Evolutionary conservation across 2,797 vertebrate species (phyloP).

Genomic region (Enteromius afrohamiltoni): DNA sequence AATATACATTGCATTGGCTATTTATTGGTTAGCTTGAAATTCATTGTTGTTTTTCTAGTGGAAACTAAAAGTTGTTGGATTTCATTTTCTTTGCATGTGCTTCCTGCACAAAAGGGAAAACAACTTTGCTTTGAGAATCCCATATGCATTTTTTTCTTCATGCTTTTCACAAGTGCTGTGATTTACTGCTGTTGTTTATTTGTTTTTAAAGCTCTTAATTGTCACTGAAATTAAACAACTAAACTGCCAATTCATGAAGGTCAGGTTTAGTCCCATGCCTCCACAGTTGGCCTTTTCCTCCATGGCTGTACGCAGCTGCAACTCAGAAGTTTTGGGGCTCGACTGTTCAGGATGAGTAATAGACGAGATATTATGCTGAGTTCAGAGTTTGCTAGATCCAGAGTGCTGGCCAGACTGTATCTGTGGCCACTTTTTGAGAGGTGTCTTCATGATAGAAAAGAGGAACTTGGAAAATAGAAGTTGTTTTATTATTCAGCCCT

Average conservation of each 20-base stretch:
- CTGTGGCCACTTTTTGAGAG: not conserved
- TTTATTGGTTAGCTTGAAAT: not conserved
- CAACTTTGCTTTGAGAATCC: not conserved
- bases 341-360: slow-evolving; percentile 11
- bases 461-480: not conserved
- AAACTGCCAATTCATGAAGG: not conserved
- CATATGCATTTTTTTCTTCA: not conserved
- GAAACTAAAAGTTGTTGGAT: not conserved
- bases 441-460: not conserved
- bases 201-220: not conserved
- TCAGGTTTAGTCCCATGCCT: not conserved
- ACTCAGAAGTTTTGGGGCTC: not conserved
- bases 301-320: not conserved
- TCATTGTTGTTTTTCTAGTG: not conserved
- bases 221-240: not conserved
- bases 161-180: not conserved
- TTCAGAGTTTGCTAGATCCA: slow-evolving; percentile 20
- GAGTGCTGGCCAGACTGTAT: not conserved
- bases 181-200: not conserved
- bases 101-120: not conserved
- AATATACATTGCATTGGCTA: not conserved
- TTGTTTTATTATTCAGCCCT: not conserved
- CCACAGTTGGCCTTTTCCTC: not conserved
- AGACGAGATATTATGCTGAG: slow-evolving; percentile 23
- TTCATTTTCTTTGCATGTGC: not conserved